Conservation (phyloP, 2,797 vertebrate genomes). For the Knipowitschia caucasica region DNA sequence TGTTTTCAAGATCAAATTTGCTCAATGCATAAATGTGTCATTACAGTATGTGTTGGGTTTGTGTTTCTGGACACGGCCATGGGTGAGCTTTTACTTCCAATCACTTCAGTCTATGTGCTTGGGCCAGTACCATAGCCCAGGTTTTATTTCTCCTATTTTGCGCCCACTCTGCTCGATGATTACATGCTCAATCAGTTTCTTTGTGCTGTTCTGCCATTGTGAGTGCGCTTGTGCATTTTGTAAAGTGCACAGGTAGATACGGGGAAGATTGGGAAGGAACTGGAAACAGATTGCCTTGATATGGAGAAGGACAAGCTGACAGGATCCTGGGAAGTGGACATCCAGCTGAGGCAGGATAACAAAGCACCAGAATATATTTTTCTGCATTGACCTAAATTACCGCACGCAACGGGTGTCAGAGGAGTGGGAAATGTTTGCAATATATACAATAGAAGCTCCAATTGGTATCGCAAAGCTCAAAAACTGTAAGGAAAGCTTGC, state of each 20-base stretch:
- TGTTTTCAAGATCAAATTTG: not conserved
- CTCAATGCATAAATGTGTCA: not conserved
- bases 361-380: not conserved
- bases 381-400: not conserved
- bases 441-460: not conserved
- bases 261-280: not conserved
- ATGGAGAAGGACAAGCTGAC: conserved; percentile 16
- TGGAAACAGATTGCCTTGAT: conserved; percentile 24
- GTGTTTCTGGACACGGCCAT: not conserved
- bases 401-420: not conserved
- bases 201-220: conserved; percentile 6
- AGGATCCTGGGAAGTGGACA: conserved; percentile 6
- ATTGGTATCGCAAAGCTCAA: no score
- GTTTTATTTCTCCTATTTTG: conserved; percentile 5
- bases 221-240: not conserved
- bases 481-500: no score
- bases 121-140: not conserved
- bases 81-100: conserved; percentile 5
- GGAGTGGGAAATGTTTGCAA: not conserved
- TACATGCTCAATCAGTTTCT: conserved; percentile 25
- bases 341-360: not conserved
- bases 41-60: no score
- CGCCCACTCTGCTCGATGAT: conserved; percentile 17
- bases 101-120: conserved; percentile 1
- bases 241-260: not conserved